These are phyloP conservation scores for Chrysochloris asiatica DNA, from an alignment of 2,113 vertebrate species.

Conservation along the genomic window DNA sequence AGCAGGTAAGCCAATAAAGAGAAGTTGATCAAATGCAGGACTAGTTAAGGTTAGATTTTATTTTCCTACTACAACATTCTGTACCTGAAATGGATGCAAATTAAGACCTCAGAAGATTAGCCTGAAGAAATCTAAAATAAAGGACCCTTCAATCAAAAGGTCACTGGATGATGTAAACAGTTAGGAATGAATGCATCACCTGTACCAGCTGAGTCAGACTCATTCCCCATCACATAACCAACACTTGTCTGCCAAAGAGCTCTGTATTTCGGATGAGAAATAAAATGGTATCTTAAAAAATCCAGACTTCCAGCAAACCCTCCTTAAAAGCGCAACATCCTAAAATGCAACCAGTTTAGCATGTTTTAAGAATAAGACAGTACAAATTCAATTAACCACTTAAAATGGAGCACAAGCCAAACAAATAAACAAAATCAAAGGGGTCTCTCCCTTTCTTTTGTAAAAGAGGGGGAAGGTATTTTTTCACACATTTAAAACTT, in stretches of 20 bases:
- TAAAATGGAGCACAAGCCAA: conserved; percentile 39
- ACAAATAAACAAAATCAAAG: conserved; percentile 67
- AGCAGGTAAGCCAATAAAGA: neutral
- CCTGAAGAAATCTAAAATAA: conserved; percentile 60
- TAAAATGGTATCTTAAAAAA: neutral
- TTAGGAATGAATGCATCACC: conserved; percentile 69
- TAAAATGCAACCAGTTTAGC: neutral
- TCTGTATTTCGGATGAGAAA: conserved; percentile 43
- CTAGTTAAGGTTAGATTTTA: neutral
- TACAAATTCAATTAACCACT: conserved; percentile 48
- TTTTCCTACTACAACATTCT: conserved; percentile 5
- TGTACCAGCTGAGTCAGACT: conserved; percentile 49
- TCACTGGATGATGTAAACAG: conserved; percentile 34
- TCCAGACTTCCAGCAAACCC: neutral
- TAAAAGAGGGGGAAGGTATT: conserved; percentile 50
- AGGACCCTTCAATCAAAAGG: conserved; percentile 58
- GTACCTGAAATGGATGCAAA: conserved; percentile 39
- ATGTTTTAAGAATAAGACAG: conserved; percentile 26
- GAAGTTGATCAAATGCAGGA: neutral
- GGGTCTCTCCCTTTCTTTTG: conserved; percentile 60
- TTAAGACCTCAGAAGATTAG: conserved; percentile 34
- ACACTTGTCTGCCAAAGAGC: conserved; percentile 27
- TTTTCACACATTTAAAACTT: conserved; percentile 75
- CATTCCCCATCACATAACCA: conserved; percentile 48
- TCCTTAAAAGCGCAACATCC: conserved; percentile 29